Percentiles rank a stretch among this genome's conserved stretches.
Conservation (phyloP, 1,140 invertebrate genomes). For the Zaprionus kolodkinae region DNA sequence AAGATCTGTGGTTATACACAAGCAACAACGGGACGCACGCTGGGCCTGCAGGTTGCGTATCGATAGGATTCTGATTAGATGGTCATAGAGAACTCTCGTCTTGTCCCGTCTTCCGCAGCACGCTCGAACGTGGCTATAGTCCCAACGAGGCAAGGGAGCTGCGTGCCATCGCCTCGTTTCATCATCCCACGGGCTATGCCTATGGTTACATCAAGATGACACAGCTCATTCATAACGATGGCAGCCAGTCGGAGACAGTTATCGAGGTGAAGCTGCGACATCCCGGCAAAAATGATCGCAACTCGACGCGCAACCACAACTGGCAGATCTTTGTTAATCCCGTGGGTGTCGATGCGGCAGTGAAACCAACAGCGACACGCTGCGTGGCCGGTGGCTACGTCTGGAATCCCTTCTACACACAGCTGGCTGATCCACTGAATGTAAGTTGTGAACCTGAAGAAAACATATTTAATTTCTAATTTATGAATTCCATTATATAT, state of each 20-base stretch:
- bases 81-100: background rate
- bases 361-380: constrained; percentile 90
- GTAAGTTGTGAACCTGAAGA: constrained; percentile 85
- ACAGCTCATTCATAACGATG: constrained; percentile 94
- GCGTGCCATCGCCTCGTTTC: constrained; percentile 95
- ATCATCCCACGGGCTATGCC: constrained; percentile 93
- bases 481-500: background rate
- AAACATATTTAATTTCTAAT: background rate
- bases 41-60: constrained; percentile 88
- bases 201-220: constrained; percentile 95
- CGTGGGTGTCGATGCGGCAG: constrained; percentile 95
- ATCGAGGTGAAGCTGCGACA: constrained; percentile 94
- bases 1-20: constrained; percentile 94
- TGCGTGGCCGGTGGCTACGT: constrained; percentile 95
- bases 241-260: constrained; percentile 93
- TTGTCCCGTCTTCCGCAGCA: constrained; percentile 84
- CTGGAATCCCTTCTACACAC: constrained; percentile 97
- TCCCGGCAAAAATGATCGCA: constrained; percentile 92
- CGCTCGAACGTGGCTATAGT: constrained; percentile 93
- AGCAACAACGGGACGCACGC: constrained; percentile 87
- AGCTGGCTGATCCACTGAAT: constrained; percentile 94
- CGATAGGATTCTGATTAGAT: background rate
- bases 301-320: constrained; percentile 93
- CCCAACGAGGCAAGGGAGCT: constrained; percentile 93
- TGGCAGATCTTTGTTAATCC: constrained; percentile 97